phyloP scores from a whole-genome alignment of 2,113 vertebrate species.

The Coreoperca whiteheadi region DNA sequence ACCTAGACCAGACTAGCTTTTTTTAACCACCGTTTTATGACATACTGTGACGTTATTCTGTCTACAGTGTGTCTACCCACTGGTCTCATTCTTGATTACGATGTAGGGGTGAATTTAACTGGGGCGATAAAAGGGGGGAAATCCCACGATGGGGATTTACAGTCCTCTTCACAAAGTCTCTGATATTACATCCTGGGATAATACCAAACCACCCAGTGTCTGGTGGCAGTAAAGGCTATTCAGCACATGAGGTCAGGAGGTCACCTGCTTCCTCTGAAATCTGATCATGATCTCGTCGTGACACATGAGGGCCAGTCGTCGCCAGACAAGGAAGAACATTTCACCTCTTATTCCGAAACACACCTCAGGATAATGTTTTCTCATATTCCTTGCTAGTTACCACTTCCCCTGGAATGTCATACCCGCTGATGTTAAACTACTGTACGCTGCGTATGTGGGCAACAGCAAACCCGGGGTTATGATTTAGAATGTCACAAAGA shows the following conservation, averaged over 20 bases:
- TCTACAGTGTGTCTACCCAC: conserved; percentile 38
- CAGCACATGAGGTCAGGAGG: conserved; percentile 47
- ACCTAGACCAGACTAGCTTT: no score
- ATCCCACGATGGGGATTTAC: conserved; percentile 62
- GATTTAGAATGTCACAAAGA: conserved; percentile 73
- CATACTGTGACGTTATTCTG: conserved; percentile 20
- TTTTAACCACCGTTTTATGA: conserved; percentile 42
- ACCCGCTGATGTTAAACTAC: conserved; percentile 31
- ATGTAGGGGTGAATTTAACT: conserved; percentile 56
- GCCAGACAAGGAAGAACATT: conserved; percentile 23
- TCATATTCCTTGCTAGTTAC: conserved; percentile 28
- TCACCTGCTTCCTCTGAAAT: conserved; percentile 68
- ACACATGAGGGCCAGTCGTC: conserved; percentile 37
- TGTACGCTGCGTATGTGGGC: conserved; percentile 23
- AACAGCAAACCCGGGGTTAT: conserved; percentile 61
- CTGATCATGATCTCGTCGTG: conserved; percentile 35
- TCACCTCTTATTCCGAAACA: conserved; percentile 27
- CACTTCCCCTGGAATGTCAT: conserved; percentile 12
- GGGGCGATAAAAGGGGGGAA: conserved; percentile 40
- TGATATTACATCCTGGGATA: conserved; percentile 55
- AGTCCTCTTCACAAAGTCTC: conserved; percentile 55
- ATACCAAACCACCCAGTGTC: conserved; percentile 45
- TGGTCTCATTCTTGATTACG: conserved; percentile 49
- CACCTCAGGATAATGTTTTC: conserved; percentile 28
- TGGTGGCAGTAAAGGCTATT: conserved; percentile 40